Evolutionary conservation across 1,140 invertebrate species (phyloP).

Genomic region (Pemphigus obesinymphae): DNA sequence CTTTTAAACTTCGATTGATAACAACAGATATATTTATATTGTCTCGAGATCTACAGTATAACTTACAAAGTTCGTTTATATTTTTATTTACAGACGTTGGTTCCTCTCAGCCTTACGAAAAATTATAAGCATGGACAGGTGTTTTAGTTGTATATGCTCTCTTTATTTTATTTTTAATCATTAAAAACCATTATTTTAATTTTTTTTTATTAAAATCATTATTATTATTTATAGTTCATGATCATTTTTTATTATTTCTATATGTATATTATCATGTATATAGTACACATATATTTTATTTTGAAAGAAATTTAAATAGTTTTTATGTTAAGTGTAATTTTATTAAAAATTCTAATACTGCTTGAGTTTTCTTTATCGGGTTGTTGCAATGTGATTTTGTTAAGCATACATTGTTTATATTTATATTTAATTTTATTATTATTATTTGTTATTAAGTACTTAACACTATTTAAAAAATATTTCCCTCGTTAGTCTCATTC

Average conservation of each 20-base stretch:
- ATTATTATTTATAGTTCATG: background rate
- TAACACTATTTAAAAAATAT: background rate
- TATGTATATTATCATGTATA: background rate
- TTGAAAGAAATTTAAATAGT: background rate
- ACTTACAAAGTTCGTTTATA: slow-evolving; percentile 50
- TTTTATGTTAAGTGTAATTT: background rate
- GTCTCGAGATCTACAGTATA: background rate
- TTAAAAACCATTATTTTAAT: background rate
- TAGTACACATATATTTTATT: background rate
- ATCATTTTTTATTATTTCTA: background rate
- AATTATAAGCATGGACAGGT: slow-evolving; percentile 60
- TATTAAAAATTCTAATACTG: background rate
- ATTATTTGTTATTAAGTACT: background rate
- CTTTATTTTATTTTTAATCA: slow-evolving; percentile 9
- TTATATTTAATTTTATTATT: background rate
- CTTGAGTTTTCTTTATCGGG: slow-evolving; percentile 18
- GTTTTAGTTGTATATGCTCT: slow-evolving; percentile 32
- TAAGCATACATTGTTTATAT: slow-evolving; percentile 1
- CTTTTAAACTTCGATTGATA: too few relatives aligned
- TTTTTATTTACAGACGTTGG: slow-evolving; percentile 79
- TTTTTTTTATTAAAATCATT: background rate
- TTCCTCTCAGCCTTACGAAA: slow-evolving; percentile 82
- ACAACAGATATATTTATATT: slow-evolving; percentile 21
- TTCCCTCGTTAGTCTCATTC: background rate
- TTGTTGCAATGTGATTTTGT: slow-evolving; percentile 35